phyloP scores from a whole-genome alignment of 1,140 invertebrate species.

The Metopolophium dirhodum region DNA sequence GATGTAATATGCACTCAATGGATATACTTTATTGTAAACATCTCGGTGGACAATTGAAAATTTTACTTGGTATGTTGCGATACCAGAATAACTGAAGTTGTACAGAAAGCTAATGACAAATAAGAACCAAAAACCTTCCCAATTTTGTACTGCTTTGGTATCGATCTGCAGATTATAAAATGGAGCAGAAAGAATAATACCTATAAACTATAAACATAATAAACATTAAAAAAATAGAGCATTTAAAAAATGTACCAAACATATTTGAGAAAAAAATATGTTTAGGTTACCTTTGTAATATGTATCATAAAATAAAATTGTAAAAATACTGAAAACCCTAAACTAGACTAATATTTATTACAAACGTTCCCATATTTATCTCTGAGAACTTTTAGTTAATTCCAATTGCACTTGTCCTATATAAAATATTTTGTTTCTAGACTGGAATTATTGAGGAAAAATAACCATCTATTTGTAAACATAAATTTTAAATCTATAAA shows the following conservation, averaged over 20 bases:
- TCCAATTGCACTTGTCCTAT: neutral
- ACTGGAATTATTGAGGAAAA: too few species aligned
- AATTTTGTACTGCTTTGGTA: conserved; percentile 73
- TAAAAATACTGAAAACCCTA: neutral
- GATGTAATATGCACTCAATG: conserved; percentile 63
- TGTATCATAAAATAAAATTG: too few species aligned
- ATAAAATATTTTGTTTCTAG: too few species aligned
- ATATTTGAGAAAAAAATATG: neutral
- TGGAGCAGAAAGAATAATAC: conserved; percentile 69
- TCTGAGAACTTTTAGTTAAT: neutral
- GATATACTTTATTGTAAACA: conserved; percentile 71
- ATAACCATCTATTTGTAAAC: too few species aligned
- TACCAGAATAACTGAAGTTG: conserved; percentile 72
- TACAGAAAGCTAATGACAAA: conserved; percentile 75
- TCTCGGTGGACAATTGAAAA: conserved; percentile 72
- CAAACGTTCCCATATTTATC: neutral
- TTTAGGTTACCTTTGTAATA: too few species aligned
- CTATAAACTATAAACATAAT: conserved; percentile 66
- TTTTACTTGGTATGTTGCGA: conserved; percentile 73
- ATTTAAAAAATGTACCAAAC: neutral
- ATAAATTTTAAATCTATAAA: too few species aligned
- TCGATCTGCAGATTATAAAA: conserved; percentile 65
- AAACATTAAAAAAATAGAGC: neutral
- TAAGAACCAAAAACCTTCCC: conserved; percentile 73
- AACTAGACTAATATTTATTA: too few species aligned